Conservation (phyloP, 2,888 invertebrate species). For the Catocala sponsa region DNA sequence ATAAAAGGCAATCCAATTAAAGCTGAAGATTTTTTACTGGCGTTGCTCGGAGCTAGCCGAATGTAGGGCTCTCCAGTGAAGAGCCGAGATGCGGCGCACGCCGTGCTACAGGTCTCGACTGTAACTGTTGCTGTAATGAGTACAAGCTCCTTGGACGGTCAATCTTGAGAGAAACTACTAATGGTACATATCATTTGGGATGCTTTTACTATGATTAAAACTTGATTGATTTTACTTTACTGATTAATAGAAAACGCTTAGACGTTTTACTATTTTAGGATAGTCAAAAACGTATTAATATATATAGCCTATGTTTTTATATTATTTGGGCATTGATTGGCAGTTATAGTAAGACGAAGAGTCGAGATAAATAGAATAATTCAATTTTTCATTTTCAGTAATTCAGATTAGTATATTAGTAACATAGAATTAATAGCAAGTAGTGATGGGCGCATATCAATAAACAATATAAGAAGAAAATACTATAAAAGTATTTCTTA, state of each 20-base stretch:
- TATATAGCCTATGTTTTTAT: too few relatives aligned
- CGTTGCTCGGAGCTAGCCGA: constrained; percentile 58
- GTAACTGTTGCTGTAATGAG: constrained; percentile 66
- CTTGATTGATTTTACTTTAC: constrained; percentile 22
- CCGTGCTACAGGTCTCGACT: constrained; percentile 67
- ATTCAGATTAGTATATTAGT: too few relatives aligned
- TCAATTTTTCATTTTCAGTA: too few relatives aligned
- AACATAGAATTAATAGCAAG: too few relatives aligned
- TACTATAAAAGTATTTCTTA: too few relatives aligned
- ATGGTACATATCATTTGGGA: constrained; percentile 49
- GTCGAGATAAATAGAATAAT: too few relatives aligned
- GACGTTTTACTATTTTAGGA: constrained; percentile 17
- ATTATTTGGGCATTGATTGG: too few relatives aligned
- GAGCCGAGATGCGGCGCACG: constrained; percentile 56
- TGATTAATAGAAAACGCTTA: constrained; percentile 11
- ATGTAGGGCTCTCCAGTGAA: constrained; percentile 68
- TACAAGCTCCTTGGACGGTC: constrained; percentile 33
- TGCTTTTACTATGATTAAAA: constrained; percentile 47
- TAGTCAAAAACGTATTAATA: not conserved
- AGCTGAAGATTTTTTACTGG: constrained; percentile 78
- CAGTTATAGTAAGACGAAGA: too few relatives aligned
- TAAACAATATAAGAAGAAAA: too few relatives aligned
- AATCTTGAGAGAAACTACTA: constrained; percentile 42
- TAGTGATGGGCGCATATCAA: too few relatives aligned
- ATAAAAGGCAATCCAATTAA: constrained; percentile 87